phyloP scores from a whole-genome alignment of 2,113 vertebrate genomes.

The Pseudopodoces humilis region DNA sequence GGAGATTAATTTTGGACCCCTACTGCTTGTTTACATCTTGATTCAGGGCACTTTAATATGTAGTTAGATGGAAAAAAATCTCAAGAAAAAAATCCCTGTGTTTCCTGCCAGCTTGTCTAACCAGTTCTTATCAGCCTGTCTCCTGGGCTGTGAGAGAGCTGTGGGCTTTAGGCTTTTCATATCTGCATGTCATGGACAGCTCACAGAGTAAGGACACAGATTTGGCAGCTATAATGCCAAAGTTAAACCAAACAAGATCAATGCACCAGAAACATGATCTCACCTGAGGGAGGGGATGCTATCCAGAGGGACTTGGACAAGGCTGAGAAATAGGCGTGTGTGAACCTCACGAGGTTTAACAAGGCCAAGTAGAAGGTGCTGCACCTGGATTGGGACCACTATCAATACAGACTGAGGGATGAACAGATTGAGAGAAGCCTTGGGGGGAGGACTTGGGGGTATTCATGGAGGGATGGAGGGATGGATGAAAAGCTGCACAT shows the following conservation, averaged over 20 bases:
- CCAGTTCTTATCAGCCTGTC: not conserved
- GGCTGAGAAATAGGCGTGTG: not conserved
- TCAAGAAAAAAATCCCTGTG: not conserved
- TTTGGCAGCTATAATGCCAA: not conserved
- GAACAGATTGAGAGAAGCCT: not conserved
- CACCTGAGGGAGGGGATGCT: not conserved
- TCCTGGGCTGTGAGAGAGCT: not conserved
- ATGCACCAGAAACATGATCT: not conserved
- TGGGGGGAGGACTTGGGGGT: not conserved
- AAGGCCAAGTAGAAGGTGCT: not conserved
- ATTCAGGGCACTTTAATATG: not conserved
- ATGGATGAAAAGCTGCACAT: not conserved
- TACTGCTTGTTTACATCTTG: slow-evolving; percentile 6
- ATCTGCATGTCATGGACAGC: not conserved
- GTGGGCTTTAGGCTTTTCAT: not conserved
- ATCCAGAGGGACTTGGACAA: not conserved
- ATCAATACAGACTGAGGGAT: not conserved
- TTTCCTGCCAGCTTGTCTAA: not conserved
- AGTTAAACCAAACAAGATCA: not conserved
- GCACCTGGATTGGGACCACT: not conserved
- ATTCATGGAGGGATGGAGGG: not conserved
- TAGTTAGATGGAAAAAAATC: not conserved
- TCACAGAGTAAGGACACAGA: not conserved
- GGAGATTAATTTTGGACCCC: slow-evolving; percentile 9
- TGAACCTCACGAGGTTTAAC: not conserved